These are phyloP conservation scores for Hetaerina americana DNA, from an alignment of 1,140 invertebrate species.

Conservation along the genomic window DNA sequence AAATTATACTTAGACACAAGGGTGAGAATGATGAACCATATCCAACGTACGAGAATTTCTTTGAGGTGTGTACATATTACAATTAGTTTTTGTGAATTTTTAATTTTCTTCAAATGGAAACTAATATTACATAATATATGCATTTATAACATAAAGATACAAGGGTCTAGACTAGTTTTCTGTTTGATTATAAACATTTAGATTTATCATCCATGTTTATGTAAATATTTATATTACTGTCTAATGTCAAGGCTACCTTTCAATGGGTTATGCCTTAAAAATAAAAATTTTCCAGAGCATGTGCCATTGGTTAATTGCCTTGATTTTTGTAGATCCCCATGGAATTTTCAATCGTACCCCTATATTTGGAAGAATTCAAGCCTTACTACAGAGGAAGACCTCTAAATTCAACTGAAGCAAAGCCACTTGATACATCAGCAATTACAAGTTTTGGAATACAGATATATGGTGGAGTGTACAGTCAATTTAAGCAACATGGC, in stretches of 20 bases:
- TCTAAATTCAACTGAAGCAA: slow-evolving; percentile 34
- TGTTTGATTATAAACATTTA: too few relatives aligned
- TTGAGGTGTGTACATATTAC: slow-evolving; percentile 40
- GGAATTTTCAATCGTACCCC: slow-evolving; percentile 33
- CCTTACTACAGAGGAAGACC: slow-evolving; percentile 45
- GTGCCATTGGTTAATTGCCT: too few relatives aligned
- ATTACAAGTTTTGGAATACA: slow-evolving; percentile 51
- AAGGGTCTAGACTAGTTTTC: too few relatives aligned
- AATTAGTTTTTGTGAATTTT: too few relatives aligned
- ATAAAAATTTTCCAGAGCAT: too few relatives aligned
- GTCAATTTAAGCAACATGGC: slow-evolving; percentile 46
- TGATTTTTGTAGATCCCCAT: slow-evolving; percentile 23
- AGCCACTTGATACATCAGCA: slow-evolving; percentile 37
- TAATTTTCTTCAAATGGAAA: too few relatives aligned
- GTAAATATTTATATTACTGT: too few relatives aligned
- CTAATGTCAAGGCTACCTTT: too few relatives aligned
- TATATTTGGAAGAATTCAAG: slow-evolving; percentile 44
- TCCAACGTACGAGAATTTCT: slow-evolving; percentile 49
- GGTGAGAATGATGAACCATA: slow-evolving; percentile 36
- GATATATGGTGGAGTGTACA: slow-evolving; percentile 54
- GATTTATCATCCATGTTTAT: too few relatives aligned
- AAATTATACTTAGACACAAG: slow-evolving; percentile 46
- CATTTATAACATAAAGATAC: too few relatives aligned
- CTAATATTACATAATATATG: too few relatives aligned
- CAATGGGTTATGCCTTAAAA: too few relatives aligned